phyloP scores from a whole-genome alignment of 2,113 vertebrate species.

The Pelmatolapia mariae region DNA sequence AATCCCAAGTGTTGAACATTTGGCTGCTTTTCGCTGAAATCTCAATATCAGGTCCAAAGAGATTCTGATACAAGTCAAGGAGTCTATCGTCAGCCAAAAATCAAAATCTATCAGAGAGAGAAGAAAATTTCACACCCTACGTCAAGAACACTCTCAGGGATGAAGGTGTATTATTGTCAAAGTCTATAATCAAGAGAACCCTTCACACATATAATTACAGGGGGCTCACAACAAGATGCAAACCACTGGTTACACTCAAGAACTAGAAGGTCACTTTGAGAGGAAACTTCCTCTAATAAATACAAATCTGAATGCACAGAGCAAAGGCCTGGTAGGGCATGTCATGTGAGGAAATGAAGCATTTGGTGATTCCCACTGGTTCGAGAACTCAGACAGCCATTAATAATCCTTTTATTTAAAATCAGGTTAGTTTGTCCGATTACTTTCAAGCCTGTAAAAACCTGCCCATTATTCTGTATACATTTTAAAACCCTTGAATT shows the following conservation, averaged over 20 bases:
- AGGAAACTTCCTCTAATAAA: neutral
- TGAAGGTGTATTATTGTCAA: neutral
- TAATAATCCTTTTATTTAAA: neutral
- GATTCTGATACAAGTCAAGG: neutral
- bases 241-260: neutral
- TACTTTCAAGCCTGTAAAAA: neutral
- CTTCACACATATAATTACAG: neutral
- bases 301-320: neutral
- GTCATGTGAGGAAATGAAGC: neutral
- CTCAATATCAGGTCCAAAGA: neutral
- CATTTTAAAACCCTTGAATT: neutral
- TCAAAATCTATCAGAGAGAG: neutral
- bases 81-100: neutral
- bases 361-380: neutral
- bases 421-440: neutral
- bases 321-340: neutral
- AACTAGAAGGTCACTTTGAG: neutral
- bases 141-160: neutral
- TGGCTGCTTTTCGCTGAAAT: fast-evolving
- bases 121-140: neutral
- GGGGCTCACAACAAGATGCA: neutral
- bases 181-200: neutral
- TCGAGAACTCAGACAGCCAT: neutral
- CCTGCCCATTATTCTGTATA: neutral
- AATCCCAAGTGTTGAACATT: neutral